These are phyloP conservation scores for Drosophila funebris DNA, from an alignment of 1,140 invertebrate genomes.

Conservation along the genomic window DNA sequence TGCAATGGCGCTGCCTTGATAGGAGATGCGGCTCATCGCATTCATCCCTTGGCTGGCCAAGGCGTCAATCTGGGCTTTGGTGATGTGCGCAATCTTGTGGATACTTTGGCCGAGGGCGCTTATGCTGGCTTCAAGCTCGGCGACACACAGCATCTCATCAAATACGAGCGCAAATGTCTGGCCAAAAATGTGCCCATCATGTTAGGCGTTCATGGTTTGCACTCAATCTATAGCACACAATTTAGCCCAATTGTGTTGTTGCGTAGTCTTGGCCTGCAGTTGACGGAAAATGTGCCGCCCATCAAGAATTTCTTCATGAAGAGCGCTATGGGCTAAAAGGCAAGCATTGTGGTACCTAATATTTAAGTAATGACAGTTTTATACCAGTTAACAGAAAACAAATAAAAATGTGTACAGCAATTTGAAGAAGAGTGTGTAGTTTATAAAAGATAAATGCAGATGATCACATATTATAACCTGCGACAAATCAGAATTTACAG, in stretches of 20 bases:
- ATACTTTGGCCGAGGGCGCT: slow-evolving; percentile 88
- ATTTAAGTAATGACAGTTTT: slow-evolving; percentile 59
- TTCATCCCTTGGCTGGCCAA: slow-evolving; percentile 98
- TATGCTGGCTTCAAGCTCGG: slow-evolving; percentile 90
- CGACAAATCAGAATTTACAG: too few relatives aligned
- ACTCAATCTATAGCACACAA: slow-evolving; percentile 92
- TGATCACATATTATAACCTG: too few relatives aligned
- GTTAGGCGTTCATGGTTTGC: slow-evolving; percentile 93
- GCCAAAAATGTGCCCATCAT: slow-evolving; percentile 94
- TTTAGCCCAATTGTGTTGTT: slow-evolving; percentile 91
- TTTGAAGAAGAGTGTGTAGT: not conserved
- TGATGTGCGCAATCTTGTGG: slow-evolving; percentile 91
- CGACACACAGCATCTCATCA: slow-evolving; percentile 87
- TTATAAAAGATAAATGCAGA: not conserved
- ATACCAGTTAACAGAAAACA: slow-evolving; percentile 8
- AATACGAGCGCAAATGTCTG: slow-evolving; percentile 94
- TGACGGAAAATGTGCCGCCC: slow-evolving; percentile 91
- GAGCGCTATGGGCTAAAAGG: slow-evolving; percentile 71
- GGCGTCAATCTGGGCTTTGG: slow-evolving; percentile 99
- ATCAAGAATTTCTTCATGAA: slow-evolving; percentile 87
- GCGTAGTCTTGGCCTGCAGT: slow-evolving; percentile 93
- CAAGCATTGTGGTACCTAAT: slow-evolving; percentile 3
- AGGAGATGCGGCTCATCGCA: slow-evolving; percentile 97
- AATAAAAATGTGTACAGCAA: slow-evolving; percentile 43
- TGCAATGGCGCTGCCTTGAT: slow-evolving; percentile 90